Conservation (phyloP, 2,797 vertebrate genomes). For the Tenualosa thibaudeaui region DNA sequence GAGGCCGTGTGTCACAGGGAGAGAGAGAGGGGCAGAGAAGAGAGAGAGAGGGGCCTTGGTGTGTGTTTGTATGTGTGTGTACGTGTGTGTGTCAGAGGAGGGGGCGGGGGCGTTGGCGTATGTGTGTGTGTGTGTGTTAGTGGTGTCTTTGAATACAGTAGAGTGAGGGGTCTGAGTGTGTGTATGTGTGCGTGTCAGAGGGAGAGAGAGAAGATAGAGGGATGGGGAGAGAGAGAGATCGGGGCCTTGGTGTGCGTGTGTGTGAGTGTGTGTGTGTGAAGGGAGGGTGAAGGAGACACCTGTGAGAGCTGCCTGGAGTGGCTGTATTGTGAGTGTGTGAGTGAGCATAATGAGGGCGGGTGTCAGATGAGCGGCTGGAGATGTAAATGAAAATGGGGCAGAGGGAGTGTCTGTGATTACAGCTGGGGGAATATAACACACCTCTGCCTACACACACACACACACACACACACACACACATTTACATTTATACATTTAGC, state of each 20-base stretch:
- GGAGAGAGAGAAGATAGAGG: not conserved
- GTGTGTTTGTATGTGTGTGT: not conserved
- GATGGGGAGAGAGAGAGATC: no score
- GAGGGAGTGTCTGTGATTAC: not conserved
- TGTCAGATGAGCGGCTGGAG: constrained; percentile 3
- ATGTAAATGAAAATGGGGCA: not conserved
- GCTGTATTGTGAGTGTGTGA: not conserved
- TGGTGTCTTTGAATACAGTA: not conserved
- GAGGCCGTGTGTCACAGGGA: not conserved
- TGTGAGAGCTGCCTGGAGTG: not conserved
- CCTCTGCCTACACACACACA: not conserved
- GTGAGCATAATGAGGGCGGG: not conserved
- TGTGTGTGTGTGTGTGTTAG: not conserved
- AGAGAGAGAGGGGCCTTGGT: not conserved
- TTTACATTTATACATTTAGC: no score
- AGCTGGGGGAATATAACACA: not conserved
- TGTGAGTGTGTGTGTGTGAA: not conserved
- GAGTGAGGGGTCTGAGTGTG: not conserved
- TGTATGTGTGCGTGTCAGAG: not conserved
- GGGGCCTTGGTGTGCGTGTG: not conserved
- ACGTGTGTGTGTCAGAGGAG: not conserved
- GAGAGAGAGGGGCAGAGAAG: not conserved
- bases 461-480: not conserved
- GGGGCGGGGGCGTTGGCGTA: not conserved
- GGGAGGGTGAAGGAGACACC: not conserved